A percentile compares a stretch with the other conserved stretches of the same genome.
Conservation (phyloP, 2,797 vertebrate species). For the Pipistrellus pygmaeus region DNA sequence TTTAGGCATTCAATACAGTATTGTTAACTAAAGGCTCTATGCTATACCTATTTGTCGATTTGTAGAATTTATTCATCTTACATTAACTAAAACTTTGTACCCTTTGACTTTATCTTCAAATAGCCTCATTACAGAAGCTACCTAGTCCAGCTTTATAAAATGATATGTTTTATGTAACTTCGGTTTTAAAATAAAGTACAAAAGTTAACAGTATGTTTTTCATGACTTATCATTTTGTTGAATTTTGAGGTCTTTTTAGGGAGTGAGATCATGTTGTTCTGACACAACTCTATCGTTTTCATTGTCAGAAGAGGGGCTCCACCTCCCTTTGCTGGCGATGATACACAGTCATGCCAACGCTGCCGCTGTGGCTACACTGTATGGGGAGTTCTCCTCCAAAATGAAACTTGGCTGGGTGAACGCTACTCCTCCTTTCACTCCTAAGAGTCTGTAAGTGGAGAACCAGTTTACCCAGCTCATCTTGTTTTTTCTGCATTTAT, state of each 20-base stretch:
- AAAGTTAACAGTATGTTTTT: not conserved
- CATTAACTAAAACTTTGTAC: not conserved
- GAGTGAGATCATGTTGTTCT: conserved; percentile 47
- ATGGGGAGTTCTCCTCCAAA: conserved; percentile 42
- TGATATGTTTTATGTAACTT: not conserved
- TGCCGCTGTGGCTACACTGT: not conserved
- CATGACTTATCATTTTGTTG: conserved; percentile 2
- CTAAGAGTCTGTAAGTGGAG: conserved; percentile 64
- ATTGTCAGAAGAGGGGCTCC: not conserved
- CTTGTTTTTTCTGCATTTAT: conserved; percentile 30
- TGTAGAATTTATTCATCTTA: conserved; percentile 13
- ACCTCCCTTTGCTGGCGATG: not conserved
- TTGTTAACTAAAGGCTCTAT: not conserved
- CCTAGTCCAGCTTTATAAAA: not conserved
- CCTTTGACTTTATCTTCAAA: conserved; percentile 23
- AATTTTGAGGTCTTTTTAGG: conserved; percentile 45
- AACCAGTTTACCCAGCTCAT: conserved; percentile 66
- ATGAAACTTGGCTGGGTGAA: conserved; percentile 45
- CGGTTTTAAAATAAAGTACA: conserved; percentile 1
- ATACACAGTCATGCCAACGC: not conserved
- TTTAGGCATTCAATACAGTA: not conserved
- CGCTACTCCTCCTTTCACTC: conserved; percentile 45
- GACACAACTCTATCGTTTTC: conserved; percentile 12
- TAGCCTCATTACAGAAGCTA: conserved; percentile 25
- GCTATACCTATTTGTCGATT: not conserved